Percentiles rank a stretch among this genome's conserved stretches.
Conservation (phyloP, 2,888 invertebrate genomes). For the Cantharis rustica region DNA sequence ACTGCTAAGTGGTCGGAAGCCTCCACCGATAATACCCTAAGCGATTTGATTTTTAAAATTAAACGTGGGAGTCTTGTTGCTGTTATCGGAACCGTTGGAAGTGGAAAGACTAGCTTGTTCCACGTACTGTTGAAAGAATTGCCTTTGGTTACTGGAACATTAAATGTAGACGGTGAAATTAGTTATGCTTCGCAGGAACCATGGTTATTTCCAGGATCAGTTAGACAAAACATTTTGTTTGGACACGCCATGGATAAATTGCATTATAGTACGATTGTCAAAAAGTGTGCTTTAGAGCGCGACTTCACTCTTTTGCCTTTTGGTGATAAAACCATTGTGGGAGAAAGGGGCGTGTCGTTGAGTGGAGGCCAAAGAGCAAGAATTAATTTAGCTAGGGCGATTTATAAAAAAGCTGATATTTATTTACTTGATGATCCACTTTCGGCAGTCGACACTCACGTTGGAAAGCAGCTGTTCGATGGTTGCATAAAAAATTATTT, state of each 20-base stretch:
- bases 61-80: constrained; percentile 57
- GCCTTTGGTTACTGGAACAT: constrained; percentile 64
- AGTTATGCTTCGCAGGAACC: constrained; percentile 84
- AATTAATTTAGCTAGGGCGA: constrained; percentile 65
- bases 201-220: constrained; percentile 77
- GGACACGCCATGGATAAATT: constrained; percentile 72
- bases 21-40: constrained; percentile 56
- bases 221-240: constrained; percentile 78
- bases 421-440: constrained; percentile 77
- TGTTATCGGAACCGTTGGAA: constrained; percentile 73
- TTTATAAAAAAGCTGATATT: constrained; percentile 74
- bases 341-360: constrained; percentile 73
- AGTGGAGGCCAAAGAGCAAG: constrained; percentile 79
- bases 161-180: constrained; percentile 65
- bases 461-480: constrained; percentile 71
- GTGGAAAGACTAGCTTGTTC: constrained; percentile 67
- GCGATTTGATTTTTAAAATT: constrained; percentile 57
- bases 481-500: constrained; percentile 66
- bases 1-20: constrained; percentile 60
- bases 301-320: constrained; percentile 74
- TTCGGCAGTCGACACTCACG: constrained; percentile 76
- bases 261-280: constrained; percentile 67
- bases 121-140: constrained; percentile 76
- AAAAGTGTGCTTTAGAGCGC: constrained; percentile 69
- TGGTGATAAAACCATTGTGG: constrained; percentile 79